phyloP scores from a whole-genome alignment of 2,888 invertebrate species.

The Cryptophagus acutangulus region DNA sequence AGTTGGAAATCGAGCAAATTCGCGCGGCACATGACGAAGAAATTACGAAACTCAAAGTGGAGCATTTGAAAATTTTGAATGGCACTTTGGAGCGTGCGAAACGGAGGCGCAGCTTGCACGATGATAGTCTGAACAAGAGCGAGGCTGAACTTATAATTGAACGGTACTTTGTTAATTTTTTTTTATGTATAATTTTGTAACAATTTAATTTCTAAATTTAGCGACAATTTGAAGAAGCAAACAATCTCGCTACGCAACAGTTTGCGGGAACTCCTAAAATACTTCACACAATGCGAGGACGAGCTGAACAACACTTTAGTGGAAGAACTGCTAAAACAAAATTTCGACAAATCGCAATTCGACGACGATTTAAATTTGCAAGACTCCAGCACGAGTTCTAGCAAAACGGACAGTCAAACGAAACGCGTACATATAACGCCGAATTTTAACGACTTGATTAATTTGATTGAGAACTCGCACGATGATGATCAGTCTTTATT shows the following conservation, averaged over 20 bases:
- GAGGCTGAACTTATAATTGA: slow-evolving; percentile 58
- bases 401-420: slow-evolving; percentile 24
- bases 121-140: slow-evolving; percentile 51
- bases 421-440: slow-evolving; percentile 65
- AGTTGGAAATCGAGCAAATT: slow-evolving; percentile 55
- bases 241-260: slow-evolving; percentile 61
- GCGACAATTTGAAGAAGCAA: slow-evolving; percentile 59
- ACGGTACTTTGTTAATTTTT: slow-evolving; percentile 51
- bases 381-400: slow-evolving; percentile 25
- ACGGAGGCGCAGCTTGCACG: slow-evolving; percentile 36
- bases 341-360: slow-evolving; percentile 34
- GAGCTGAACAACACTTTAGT: slow-evolving; percentile 72
- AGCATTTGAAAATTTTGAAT: slow-evolving; percentile 37
- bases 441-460: slow-evolving; percentile 57
- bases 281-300: slow-evolving; percentile 71
- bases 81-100: slow-evolving; percentile 40
- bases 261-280: slow-evolving; percentile 65
- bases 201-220: no score
- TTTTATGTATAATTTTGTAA: slow-evolving; percentile 62
- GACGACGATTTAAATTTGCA: slow-evolving; percentile 31
- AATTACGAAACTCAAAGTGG: slow-evolving; percentile 49
- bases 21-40: slow-evolving; percentile 58
- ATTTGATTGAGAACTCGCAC: slow-evolving; percentile 57
- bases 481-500: slow-evolving; percentile 53
- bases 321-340: slow-evolving; percentile 55